Conservation (phyloP, 2,113 vertebrate species). For the Coregonus clupeaformis region DNA sequence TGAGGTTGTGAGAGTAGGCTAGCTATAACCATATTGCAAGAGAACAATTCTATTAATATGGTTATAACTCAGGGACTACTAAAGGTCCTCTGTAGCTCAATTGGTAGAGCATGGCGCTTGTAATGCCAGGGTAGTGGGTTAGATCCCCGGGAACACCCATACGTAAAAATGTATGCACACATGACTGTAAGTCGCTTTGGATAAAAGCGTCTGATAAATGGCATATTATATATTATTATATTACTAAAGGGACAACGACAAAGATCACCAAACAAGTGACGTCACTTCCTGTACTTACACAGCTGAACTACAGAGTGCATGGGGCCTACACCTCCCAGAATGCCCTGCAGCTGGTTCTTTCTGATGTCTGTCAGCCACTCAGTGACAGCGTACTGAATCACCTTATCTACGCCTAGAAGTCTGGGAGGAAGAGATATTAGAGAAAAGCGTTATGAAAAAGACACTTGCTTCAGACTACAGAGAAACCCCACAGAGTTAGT, state of each 20-base stretch:
- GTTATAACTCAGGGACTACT: background rate
- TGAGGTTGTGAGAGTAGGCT: background rate
- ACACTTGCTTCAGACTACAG: background rate
- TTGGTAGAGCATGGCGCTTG: too few relatives aligned
- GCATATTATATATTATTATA: too few relatives aligned
- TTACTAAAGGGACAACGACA: background rate
- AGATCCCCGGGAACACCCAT: too few relatives aligned
- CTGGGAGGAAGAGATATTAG: slow-evolving; percentile 57
- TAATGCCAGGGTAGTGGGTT: too few relatives aligned
- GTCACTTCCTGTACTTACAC: slow-evolving; percentile 73
- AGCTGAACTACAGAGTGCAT: slow-evolving; percentile 94
- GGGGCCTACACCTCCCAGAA: slow-evolving; percentile 90
- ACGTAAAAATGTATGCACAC: too few relatives aligned
- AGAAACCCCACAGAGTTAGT: slow-evolving; percentile 4
- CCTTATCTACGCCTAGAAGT: slow-evolving; percentile 88
- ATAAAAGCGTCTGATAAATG: too few relatives aligned
- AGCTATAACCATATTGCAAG: too few relatives aligned
- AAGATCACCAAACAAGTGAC: background rate
- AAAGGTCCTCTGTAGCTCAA: too few relatives aligned
- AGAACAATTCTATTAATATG: too few relatives aligned
- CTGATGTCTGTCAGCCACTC: slow-evolving; percentile 91
- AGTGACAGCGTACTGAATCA: slow-evolving; percentile 86
- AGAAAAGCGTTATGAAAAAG: slow-evolving; percentile 1
- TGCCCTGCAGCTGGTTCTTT: slow-evolving; percentile 89
- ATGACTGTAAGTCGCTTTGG: too few relatives aligned